Percentiles rank a stretch among this genome's conserved stretches.
These are phyloP conservation scores for Luehdorfia chinensis DNA, from an alignment of 1,140 invertebrate genomes.

Conservation along the genomic window DNA sequence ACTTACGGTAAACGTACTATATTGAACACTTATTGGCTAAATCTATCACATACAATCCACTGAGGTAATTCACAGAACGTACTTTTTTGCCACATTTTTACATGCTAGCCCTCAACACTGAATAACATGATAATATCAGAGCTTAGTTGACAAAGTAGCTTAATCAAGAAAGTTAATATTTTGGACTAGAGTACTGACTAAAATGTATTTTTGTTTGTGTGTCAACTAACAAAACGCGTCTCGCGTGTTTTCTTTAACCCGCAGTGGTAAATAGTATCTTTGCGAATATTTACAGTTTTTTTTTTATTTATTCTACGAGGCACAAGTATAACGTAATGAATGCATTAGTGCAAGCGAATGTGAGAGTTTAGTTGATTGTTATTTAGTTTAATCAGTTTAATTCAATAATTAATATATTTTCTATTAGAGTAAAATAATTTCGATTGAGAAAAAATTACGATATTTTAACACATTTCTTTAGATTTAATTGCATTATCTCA, in stretches of 20 bases:
- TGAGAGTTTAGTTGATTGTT: slow-evolving; percentile 14
- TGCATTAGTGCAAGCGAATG: slow-evolving; percentile 10
- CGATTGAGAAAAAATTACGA: too few species aligned
- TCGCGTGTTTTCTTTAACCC: slow-evolving; percentile 14
- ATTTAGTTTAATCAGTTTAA: too few species aligned
- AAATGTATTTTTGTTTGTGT: slow-evolving; percentile 52
- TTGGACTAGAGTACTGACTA: slow-evolving; percentile 73
- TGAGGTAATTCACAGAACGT: slow-evolving; percentile 70
- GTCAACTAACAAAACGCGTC: slow-evolving; percentile 26
- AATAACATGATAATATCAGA: slow-evolving; percentile 38
- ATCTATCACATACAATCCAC: slow-evolving; percentile 72
- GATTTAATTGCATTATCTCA: too few species aligned
- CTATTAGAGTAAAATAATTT: too few species aligned
- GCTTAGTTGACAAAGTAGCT: slow-evolving; percentile 44
- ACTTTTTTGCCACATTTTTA: slow-evolving; percentile 38
- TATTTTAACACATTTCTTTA: too few species aligned
- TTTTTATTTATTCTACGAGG: slow-evolving; percentile 12
- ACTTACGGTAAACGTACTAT: slow-evolving; percentile 67
- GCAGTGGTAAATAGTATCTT: slow-evolving; percentile 21
- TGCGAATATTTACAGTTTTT: slow-evolving; percentile 27
- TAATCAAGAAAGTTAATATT: slow-evolving; percentile 49
- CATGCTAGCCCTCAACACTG: slow-evolving; percentile 28
- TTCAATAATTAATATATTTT: too few species aligned
- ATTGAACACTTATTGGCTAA: slow-evolving; percentile 75
- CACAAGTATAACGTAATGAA: slow-evolving; percentile 6